These are phyloP conservation scores for Galeopsomyia nigrocyanea DNA, from an alignment of 2,888 invertebrate species.

Conservation along the genomic window DNA sequence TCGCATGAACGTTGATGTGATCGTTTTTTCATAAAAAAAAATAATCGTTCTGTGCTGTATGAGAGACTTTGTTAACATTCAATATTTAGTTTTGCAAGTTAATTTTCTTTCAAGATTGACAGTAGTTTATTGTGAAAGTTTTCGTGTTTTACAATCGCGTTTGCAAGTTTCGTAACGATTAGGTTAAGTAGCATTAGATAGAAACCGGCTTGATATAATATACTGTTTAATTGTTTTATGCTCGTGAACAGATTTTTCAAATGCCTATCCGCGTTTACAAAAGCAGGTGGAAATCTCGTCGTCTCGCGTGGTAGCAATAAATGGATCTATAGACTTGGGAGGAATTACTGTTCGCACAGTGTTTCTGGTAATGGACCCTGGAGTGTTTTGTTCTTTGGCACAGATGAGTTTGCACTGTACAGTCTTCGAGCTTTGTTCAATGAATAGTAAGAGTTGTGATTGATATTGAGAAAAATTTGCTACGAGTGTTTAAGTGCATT, in stretches of 20 bases:
- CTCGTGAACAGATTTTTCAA: constrained; percentile 16
- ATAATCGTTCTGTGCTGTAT: no score
- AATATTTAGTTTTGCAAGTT: no score
- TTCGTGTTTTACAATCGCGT: no score
- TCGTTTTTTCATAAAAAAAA: no score
- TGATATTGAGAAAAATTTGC: neutral
- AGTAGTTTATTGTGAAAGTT: no score
- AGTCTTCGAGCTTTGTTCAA: constrained; percentile 79
- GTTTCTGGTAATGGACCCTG: constrained; percentile 29
- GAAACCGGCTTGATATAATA: neutral
- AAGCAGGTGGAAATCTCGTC: constrained; percentile 23
- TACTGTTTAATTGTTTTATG: constrained; percentile 1
- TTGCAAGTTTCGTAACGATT: no score
- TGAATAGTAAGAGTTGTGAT: constrained; percentile 74
- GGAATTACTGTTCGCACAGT: constrained; percentile 8
- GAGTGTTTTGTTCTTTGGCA: constrained; percentile 87
- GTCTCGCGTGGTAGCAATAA: neutral
- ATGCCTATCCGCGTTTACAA: constrained; percentile 35
- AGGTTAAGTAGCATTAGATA: no score
- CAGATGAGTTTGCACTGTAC: constrained; percentile 84
- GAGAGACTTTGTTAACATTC: no score
- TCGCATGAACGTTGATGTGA: no score
- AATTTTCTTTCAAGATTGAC: no score
- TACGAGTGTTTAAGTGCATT: neutral
- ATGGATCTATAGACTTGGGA: neutral